phyloP scores from a whole-genome alignment of 2,113 vertebrate genomes.

The Ibidorhyncha struthersii region DNA sequence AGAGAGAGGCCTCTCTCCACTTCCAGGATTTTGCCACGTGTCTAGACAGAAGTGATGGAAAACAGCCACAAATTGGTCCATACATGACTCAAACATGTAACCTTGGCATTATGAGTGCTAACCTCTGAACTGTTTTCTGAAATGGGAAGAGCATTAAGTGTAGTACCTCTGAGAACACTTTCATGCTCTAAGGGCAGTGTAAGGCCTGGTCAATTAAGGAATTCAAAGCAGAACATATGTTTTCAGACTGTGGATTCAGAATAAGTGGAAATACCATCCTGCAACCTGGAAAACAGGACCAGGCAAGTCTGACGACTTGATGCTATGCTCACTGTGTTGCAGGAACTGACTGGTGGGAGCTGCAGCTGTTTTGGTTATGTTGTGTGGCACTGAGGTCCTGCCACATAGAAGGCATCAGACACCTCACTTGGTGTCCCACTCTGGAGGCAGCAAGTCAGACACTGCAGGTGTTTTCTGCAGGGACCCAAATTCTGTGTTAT shows the following conservation, averaged over 20 bases:
- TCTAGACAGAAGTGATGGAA: neutral
- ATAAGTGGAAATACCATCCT: neutral
- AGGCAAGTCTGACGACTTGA: neutral
- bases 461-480: neutral
- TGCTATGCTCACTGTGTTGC: neutral
- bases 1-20: neutral
- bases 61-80: neutral
- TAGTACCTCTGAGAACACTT: neutral
- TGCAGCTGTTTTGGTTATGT: neutral
- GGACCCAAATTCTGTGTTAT: neutral
- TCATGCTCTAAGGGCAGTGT: neutral
- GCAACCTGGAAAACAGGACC: neutral
- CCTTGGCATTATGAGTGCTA: neutral
- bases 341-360: neutral
- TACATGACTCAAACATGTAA: neutral
- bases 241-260: neutral
- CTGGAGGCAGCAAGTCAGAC: neutral
- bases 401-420: rapidly evolving
- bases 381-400: neutral
- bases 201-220: neutral
- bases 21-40: neutral
- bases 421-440: neutral
- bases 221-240: neutral
- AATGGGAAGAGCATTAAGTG: neutral
- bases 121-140: neutral